These are phyloP conservation scores for Drosophila seguyi DNA, from an alignment of 1,140 invertebrate species.

Conservation along the genomic window DNA sequence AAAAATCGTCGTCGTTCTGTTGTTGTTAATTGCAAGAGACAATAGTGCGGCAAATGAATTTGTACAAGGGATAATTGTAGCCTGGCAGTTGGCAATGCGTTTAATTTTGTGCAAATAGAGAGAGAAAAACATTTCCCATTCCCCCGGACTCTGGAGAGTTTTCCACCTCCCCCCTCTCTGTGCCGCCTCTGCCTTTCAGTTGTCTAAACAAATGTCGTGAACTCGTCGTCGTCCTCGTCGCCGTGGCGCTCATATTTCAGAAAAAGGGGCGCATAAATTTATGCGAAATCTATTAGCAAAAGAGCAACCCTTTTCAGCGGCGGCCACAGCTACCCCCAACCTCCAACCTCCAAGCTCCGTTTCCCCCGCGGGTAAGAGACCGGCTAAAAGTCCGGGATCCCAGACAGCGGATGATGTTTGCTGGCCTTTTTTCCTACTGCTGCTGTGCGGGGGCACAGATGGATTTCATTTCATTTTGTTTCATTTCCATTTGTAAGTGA, in stretches of 20 bases:
- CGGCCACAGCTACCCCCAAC: slow-evolving; percentile 7
- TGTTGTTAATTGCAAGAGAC: slow-evolving; percentile 76
- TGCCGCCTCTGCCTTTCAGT: slow-evolving; percentile 14
- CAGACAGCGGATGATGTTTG: slow-evolving; percentile 69
- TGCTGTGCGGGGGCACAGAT: slow-evolving; percentile 41
- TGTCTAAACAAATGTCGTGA: slow-evolving; percentile 81
- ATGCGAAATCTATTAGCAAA: slow-evolving; percentile 79
- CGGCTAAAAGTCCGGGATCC: slow-evolving; percentile 29
- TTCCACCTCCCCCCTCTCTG: neutral
- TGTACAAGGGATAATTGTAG: slow-evolving; percentile 79
- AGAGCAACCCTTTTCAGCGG: slow-evolving; percentile 70
- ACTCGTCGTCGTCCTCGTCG: slow-evolving; percentile 51
- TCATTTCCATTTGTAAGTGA: slow-evolving; percentile 81
- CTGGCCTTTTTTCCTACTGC: slow-evolving; percentile 31
- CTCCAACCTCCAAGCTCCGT: too few species aligned
- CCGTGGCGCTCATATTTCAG: slow-evolving; percentile 71
- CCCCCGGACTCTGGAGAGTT: neutral
- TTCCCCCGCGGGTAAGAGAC: slow-evolving; percentile 12
- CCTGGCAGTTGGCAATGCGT: slow-evolving; percentile 65
- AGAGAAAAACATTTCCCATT: slow-evolving; percentile 56
- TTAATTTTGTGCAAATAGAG: slow-evolving; percentile 82
- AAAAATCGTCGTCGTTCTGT: slow-evolving; percentile 70
- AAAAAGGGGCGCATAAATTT: slow-evolving; percentile 82
- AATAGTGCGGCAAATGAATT: slow-evolving; percentile 82
- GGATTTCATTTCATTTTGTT: slow-evolving; percentile 78